These are phyloP conservation scores for Napeogenes sylphis DNA, from an alignment of 2,888 invertebrate genomes.

Conservation along the genomic window DNA sequence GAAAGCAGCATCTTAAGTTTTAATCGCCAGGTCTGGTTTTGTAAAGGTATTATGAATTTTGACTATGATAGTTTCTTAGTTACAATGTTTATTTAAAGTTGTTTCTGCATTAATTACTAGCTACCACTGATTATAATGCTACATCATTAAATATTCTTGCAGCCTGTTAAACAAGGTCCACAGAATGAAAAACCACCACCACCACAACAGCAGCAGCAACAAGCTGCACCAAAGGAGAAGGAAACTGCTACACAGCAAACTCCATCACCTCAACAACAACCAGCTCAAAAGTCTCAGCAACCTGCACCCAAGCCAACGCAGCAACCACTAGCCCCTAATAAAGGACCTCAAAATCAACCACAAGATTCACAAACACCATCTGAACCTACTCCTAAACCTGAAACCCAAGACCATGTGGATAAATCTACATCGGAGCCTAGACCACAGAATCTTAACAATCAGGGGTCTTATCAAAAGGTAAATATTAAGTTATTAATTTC, in stretches of 20 bases:
- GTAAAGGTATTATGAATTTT: too few species aligned
- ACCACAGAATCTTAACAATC: conserved; percentile 41
- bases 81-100: too few species aligned
- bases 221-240: conserved; percentile 22
- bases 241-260: conserved; percentile 28
- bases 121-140: not conserved
- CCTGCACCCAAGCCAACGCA: conserved; percentile 27
- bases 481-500: conserved; percentile 8
- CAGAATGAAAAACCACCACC: conserved; percentile 25
- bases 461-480: conserved; percentile 48
- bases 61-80: too few species aligned
- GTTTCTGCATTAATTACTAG: too few species aligned
- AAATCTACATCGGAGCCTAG: conserved; percentile 49
- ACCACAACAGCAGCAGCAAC: conserved; percentile 14
- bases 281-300: conserved; percentile 22
- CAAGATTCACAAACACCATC: conserved; percentile 35
- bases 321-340: conserved; percentile 15
- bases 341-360: conserved; percentile 31
- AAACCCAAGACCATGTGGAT: conserved; percentile 54
- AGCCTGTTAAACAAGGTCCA: conserved; percentile 23
- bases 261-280: conserved; percentile 13
- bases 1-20: too few species aligned
- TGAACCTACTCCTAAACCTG: conserved; percentile 34
- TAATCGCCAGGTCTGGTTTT: too few species aligned
- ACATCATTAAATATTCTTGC: not conserved